A percentile compares a stretch with the other conserved stretches of the same genome.
phyloP scores from a whole-genome alignment of 2,113 vertebrate species.

The Tragelaphus buxtoni region DNA sequence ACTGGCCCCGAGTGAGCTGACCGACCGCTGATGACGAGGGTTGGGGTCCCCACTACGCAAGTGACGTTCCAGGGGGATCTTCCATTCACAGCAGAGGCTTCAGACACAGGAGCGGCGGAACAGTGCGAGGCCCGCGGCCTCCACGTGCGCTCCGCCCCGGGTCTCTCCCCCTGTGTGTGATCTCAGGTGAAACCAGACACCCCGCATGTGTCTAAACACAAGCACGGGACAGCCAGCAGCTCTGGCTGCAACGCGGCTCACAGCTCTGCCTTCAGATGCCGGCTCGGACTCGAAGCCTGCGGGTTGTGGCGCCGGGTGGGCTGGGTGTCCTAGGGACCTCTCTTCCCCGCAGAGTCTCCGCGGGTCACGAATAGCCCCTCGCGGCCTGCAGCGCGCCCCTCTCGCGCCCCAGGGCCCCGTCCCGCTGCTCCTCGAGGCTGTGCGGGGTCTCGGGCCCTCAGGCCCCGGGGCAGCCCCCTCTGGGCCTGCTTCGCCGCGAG shows the following conservation, averaged over 20 bases:
- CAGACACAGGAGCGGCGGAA: not conserved
- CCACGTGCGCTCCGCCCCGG: accelerated
- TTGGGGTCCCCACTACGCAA: not conserved
- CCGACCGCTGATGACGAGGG: not conserved
- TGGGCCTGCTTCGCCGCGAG: accelerated
- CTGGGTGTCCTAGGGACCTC: not conserved
- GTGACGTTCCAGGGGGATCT: not conserved
- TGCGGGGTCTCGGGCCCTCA: not conserved
- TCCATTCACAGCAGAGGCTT: not conserved
- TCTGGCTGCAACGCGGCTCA: accelerated
- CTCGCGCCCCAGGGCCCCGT: not conserved
- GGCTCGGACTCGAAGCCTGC: accelerated
- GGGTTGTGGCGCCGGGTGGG: accelerated
- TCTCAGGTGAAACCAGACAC: not conserved
- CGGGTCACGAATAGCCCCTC: too few species aligned
- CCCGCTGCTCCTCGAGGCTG: not conserved
- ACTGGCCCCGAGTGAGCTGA: not conserved
- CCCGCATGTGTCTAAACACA: accelerated
- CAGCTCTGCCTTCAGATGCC: too few species aligned
- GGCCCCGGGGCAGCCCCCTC: not conserved
- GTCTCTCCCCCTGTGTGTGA: accelerated
- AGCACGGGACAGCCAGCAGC: too few species aligned
- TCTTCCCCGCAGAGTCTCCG: not conserved
- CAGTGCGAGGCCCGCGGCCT: not conserved
- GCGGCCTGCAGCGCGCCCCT: accelerated